These are phyloP conservation scores for Megalops atlanticus DNA, from an alignment of 2,113 vertebrate species.

Conservation along the genomic window DNA sequence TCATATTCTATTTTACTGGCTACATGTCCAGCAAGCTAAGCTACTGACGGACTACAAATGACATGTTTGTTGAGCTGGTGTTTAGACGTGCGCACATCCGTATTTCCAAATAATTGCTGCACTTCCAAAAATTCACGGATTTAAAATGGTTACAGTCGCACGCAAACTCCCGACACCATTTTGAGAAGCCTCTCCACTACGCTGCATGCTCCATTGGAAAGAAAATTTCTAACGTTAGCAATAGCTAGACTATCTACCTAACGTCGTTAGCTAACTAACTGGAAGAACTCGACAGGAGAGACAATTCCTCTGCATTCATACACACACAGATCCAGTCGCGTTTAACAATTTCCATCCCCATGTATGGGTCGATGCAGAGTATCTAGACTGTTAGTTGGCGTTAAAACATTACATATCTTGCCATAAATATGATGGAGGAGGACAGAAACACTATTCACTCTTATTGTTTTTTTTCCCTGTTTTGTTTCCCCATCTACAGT, in stretches of 20 bases:
- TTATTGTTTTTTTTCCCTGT: conserved; percentile 17
- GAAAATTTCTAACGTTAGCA: not conserved
- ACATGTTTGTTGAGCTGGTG: not conserved
- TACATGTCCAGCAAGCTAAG: not conserved
- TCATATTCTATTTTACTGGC: no score
- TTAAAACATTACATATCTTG: not conserved
- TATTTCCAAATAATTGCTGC: conserved; percentile 19
- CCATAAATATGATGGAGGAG: not conserved
- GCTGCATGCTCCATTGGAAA: conserved; percentile 12
- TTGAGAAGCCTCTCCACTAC: conserved; percentile 62
- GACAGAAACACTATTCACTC: not conserved
- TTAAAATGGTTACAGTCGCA: conserved; percentile 64
- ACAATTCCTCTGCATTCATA: conserved; percentile 28
- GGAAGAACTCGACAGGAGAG: conserved; percentile 33
- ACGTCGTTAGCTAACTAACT: not conserved
- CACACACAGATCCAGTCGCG: conserved; percentile 8
- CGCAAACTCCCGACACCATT: conserved; percentile 69
- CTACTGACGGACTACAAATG: not conserved
- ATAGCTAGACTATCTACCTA: not conserved
- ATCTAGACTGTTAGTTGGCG: not conserved
- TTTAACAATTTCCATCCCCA: conserved; percentile 12
- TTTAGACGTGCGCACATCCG: not conserved
- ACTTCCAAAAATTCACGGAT: conserved; percentile 14
- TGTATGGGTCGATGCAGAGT: not conserved
- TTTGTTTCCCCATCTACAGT: no score